Percentiles rank a stretch among this genome's conserved stretches.
phyloP scores from a whole-genome alignment of 2,113 vertebrate species.

The Pelodiscus sinensis region DNA sequence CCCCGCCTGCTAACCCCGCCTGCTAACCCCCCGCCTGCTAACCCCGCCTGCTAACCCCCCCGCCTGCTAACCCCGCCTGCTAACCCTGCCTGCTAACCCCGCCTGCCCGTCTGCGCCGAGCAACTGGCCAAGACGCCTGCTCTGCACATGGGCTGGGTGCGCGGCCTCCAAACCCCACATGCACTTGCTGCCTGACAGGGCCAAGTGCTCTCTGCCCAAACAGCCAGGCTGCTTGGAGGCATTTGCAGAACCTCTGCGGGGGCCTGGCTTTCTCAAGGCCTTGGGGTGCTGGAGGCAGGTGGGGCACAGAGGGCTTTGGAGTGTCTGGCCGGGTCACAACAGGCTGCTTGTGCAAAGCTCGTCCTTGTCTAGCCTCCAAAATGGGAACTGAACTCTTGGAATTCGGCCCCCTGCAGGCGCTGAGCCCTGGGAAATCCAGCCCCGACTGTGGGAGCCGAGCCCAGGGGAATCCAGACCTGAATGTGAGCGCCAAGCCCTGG shows the following conservation, averaged over 20 bases:
- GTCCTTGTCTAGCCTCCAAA: not conserved
- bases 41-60: too few species aligned
- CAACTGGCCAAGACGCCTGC: not conserved
- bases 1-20: too few species aligned
- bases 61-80: too few species aligned
- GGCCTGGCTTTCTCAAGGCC: not conserved
- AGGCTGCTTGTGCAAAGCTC: not conserved
- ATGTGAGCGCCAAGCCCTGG: too few species aligned
- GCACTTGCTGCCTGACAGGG: not conserved
- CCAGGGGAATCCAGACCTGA: too few species aligned
- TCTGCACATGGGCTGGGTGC: not conserved
- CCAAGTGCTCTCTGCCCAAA: not conserved
- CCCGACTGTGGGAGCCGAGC: too few species aligned
- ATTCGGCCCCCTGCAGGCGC: not conserved
- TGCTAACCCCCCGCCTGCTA: too few species aligned
- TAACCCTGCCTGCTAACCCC: not conserved
- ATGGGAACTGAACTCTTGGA: not conserved
- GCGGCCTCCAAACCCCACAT: not conserved
- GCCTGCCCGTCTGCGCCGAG: fast-evolving
- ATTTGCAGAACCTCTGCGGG: not conserved
- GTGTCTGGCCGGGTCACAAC: not conserved
- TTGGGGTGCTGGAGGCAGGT: not conserved
- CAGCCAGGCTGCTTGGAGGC: not conserved
- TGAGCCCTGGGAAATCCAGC: not conserved
- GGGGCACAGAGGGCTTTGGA: not conserved